phyloP scores from a whole-genome alignment of 2,888 invertebrate species.

The Xestia xanthographa region DNA sequence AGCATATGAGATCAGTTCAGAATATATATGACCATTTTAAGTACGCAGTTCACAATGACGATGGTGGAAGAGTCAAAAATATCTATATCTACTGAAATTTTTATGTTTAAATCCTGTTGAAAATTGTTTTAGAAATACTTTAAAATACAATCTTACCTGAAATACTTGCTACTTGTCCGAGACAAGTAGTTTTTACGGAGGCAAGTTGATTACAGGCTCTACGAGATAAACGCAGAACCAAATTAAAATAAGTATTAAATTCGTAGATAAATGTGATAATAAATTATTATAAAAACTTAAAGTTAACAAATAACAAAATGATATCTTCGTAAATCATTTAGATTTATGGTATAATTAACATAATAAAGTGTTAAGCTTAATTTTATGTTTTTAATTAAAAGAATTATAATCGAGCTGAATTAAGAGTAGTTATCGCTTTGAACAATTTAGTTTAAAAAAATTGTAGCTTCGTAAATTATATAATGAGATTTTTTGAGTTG shows the following conservation, averaged over 20 bases:
- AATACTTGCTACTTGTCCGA: background rate
- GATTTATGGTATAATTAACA: constrained; percentile 41
- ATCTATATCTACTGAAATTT: background rate
- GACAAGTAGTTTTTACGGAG: background rate
- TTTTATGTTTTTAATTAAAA: constrained; percentile 4
- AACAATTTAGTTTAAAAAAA: too few species aligned
- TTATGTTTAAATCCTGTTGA: background rate
- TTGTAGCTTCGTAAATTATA: background rate
- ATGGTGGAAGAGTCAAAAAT: background rate
- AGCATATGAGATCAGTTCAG: background rate
- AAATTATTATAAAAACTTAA: background rate
- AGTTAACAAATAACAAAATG: constrained; percentile 16
- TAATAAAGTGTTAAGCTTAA: constrained; percentile 26
- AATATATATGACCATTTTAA: too few species aligned
- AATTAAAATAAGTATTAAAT: background rate
- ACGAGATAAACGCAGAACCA: background rate
- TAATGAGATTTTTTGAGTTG: background rate
- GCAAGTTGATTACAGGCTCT: background rate
- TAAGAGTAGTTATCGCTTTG: background rate
- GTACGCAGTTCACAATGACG: background rate
- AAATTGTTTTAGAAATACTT: background rate
- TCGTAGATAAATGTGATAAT: background rate
- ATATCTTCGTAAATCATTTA: constrained; percentile 26
- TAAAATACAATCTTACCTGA: background rate
- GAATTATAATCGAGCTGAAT: background rate